phyloP scores from a whole-genome alignment of 2,888 invertebrate species.

The Willowsia nigromaculata region DNA sequence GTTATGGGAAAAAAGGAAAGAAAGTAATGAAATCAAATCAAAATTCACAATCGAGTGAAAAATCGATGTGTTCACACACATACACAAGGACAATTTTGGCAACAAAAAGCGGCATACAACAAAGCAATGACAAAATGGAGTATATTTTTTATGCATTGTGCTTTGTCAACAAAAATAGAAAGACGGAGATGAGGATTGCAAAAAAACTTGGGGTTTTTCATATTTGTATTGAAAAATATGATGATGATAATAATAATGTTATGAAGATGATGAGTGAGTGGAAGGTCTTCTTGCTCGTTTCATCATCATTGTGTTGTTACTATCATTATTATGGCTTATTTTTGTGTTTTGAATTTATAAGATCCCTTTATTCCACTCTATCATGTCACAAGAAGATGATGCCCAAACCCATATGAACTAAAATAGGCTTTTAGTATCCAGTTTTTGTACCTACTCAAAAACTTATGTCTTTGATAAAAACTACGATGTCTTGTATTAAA shows the following conservation, averaged over 20 bases:
- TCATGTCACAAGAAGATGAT: background rate
- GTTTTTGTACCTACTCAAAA: background rate
- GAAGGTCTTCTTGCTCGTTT: background rate
- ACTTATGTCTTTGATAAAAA: background rate
- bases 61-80: background rate
- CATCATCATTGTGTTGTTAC: background rate
- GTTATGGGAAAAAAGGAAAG: background rate
- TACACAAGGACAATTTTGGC: background rate
- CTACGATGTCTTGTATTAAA: background rate
- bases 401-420: background rate
- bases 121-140: background rate
- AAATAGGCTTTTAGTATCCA: background rate
- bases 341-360: background rate
- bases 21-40: conserved; percentile 9
- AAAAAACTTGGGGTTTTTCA: background rate
- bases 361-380: background rate
- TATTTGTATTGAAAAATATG: background rate
- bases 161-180: background rate
- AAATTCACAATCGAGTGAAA: background rate
- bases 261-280: background rate
- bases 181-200: background rate
- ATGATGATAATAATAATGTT: background rate
- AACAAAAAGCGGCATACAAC: background rate
- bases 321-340: background rate
- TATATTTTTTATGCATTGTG: background rate